phyloP scores from a whole-genome alignment of 2,888 invertebrate species.

The Slavum lentiscoides region DNA sequence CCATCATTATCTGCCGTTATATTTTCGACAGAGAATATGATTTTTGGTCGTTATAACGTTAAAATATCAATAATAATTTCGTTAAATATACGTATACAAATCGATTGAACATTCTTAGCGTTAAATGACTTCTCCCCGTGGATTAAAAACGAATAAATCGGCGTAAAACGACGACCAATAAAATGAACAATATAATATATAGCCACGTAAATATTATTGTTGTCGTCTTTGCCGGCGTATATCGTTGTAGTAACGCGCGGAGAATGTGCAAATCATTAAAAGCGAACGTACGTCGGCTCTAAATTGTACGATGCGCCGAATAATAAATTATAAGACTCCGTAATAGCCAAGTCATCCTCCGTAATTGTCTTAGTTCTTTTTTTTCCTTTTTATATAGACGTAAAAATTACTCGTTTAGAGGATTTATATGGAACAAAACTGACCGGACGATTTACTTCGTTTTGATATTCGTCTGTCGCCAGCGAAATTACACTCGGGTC shows the following conservation, averaged over 20 bases:
- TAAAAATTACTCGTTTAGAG: conserved; percentile 14
- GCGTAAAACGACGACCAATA: too few species aligned
- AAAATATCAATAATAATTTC: too few species aligned
- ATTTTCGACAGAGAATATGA: too few species aligned
- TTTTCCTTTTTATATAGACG: not conserved
- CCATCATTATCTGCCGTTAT: too few species aligned
- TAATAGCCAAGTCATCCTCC: conserved; percentile 15
- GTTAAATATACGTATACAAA: too few species aligned
- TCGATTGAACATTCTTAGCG: too few species aligned
- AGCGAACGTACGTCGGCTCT: not conserved
- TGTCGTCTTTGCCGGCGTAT: not conserved
- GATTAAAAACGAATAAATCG: too few species aligned
- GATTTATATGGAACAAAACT: not conserved
- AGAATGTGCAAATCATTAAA: conserved; percentile 18
- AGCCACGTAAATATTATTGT: not conserved
- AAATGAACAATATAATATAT: too few species aligned
- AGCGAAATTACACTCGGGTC: too few species aligned
- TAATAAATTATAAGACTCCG: conserved; percentile 2
- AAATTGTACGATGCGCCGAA: not conserved
- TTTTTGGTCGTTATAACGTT: too few species aligned
- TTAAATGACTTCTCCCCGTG: too few species aligned
- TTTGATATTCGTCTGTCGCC: not conserved
- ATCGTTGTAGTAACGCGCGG: not conserved
- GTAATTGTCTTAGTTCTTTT: conserved; percentile 22
- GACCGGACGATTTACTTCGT: not conserved